Conservation (phyloP, 1,140 invertebrate genomes). For the Drosophila tsacasi region DNA sequence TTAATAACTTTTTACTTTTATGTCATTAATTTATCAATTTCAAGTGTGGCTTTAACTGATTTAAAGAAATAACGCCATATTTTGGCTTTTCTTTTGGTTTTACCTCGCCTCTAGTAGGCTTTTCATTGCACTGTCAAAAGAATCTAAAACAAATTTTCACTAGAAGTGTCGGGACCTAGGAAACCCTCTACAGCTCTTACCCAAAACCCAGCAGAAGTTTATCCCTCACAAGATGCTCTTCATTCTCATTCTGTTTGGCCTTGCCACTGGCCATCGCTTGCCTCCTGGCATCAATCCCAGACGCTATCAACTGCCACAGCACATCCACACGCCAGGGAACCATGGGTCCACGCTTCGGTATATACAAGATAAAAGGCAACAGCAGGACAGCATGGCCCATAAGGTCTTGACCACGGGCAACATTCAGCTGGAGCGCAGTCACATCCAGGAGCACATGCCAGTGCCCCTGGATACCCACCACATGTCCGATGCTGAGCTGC, state of each 20-base stretch:
- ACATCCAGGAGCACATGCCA: conserved; percentile 95
- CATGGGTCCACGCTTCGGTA: too few species aligned
- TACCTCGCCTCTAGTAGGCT: neutral
- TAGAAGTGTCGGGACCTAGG: neutral
- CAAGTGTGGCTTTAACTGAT: neutral
- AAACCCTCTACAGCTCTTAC: conserved; percentile 8
- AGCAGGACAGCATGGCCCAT: conserved; percentile 14
- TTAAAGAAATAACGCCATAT: neutral
- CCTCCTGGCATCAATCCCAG: conserved; percentile 88
- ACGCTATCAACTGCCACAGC: conserved; percentile 86
- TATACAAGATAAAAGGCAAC: too few species aligned
- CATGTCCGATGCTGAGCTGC: conserved; percentile 96
- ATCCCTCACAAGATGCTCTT: neutral
- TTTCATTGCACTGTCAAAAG: neutral
- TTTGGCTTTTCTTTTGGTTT: fast-evolving
- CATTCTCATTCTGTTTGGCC: neutral
- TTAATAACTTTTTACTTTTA: too few species aligned
- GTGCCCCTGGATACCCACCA: conserved; percentile 96
- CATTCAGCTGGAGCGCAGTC: conserved; percentile 91
- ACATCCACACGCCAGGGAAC: conserved; percentile 2
- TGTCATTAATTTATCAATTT: neutral
- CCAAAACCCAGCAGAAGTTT: conserved; percentile 38
- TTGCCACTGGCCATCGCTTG: conserved; percentile 85
- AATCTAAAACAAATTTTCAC: neutral
- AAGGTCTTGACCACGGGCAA: conserved; percentile 89